A percentile compares a stretch with the other conserved stretches of the same genome.
Conservation (phyloP, 1,140 invertebrate species). For the Cydia strobilella region DNA sequence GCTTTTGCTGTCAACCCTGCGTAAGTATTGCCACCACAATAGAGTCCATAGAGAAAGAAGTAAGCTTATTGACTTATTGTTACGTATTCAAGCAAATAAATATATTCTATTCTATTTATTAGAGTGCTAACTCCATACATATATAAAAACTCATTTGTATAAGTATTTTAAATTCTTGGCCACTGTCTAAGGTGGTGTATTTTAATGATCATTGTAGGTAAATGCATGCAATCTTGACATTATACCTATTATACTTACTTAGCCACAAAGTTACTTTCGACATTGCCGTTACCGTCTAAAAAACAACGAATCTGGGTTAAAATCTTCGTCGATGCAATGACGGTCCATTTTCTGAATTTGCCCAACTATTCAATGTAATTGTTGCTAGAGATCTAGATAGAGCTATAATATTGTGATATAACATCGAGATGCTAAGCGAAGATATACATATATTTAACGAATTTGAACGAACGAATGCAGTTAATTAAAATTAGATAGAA, state of each 20-base stretch:
- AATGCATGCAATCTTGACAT: background rate
- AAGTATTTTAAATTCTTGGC: too few species aligned
- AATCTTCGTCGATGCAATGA: background rate
- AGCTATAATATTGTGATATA: background rate
- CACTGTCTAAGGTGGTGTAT: background rate
- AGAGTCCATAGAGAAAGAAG: too few species aligned
- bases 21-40: conserved; percentile 36
- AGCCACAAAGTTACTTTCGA: background rate
- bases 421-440: background rate
- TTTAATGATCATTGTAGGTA: background rate
- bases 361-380: background rate
- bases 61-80: too few species aligned
- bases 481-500: background rate
- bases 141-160: too few species aligned
- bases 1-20: conserved; percentile 42
- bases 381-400: background rate
- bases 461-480: too few species aligned
- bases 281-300: background rate
- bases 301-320: background rate
- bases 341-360: background rate
- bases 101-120: too few species aligned
- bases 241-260: background rate
- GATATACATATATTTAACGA: background rate
- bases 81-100: too few species aligned
- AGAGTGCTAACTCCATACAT: too few species aligned